phyloP scores from a whole-genome alignment of 2,113 vertebrate species.

The Elephantulus edwardii region DNA sequence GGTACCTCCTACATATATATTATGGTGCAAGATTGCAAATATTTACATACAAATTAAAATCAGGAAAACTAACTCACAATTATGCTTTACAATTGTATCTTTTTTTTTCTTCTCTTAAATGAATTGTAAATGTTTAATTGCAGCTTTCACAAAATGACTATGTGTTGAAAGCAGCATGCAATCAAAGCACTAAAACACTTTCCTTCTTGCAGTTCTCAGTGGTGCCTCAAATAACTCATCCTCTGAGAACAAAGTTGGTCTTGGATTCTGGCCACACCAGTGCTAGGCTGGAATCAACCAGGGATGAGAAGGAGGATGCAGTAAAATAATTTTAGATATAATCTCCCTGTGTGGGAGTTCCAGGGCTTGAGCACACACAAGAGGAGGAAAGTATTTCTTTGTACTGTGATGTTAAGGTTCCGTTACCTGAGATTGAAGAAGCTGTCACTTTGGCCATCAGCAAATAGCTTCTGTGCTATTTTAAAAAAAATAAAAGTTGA shows the following conservation, averaged over 20 bases:
- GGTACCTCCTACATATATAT: not conserved
- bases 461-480: not conserved
- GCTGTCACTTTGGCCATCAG: not conserved
- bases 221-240: constrained; percentile 45
- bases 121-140: constrained; percentile 77
- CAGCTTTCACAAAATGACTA: constrained; percentile 55
- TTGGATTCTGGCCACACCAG: constrained; percentile 25
- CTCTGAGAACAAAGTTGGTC: not conserved
- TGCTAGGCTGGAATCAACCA: not conserved
- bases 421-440: not conserved
- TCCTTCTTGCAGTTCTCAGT: not conserved
- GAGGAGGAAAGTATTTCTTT: not conserved
- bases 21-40: constrained; percentile 24
- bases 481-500: no score
- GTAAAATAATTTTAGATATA: not conserved
- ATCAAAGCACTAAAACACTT: constrained; percentile 49
- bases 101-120: constrained; percentile 63
- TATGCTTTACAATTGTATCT: constrained; percentile 54
- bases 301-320: constrained; percentile 1
- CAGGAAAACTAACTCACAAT: constrained; percentile 31
- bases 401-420: not conserved
- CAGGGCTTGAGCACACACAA: not conserved
- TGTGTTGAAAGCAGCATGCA: constrained; percentile 53
- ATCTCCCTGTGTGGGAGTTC: not conserved
- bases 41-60: constrained; percentile 41